A percentile compares a stretch with the other conserved stretches of the same genome.
Evolutionary conservation across 1,140 invertebrate species (phyloP).

Genomic region (Drosophila takahashii): DNA sequence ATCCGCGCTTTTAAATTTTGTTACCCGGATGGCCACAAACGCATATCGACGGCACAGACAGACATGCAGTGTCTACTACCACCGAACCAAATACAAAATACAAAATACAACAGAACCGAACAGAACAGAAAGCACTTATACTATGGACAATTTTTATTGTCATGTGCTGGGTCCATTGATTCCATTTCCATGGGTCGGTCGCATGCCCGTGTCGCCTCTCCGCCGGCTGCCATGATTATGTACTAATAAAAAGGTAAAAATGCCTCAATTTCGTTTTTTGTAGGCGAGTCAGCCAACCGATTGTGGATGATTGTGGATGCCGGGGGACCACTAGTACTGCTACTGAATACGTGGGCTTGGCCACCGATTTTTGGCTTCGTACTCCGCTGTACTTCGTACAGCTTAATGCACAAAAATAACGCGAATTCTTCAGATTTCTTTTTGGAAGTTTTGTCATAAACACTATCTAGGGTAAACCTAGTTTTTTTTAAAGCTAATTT

Average conservation of each 20-base stretch:
- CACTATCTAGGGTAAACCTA: too few relatives aligned
- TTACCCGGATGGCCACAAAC: slow-evolving; percentile 17
- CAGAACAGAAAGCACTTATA: slow-evolving; percentile 10
- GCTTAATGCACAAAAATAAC: background rate
- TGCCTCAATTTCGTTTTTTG: slow-evolving; percentile 53
- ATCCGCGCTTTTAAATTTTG: slow-evolving; percentile 31
- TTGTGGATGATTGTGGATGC: slow-evolving; percentile 23
- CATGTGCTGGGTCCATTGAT: slow-evolving; percentile 62
- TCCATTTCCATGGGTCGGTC: slow-evolving; percentile 15
- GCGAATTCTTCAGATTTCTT: background rate
- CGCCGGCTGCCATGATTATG: slow-evolving; percentile 10
- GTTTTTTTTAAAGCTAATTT: too few relatives aligned
- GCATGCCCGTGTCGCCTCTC: slow-evolving; percentile 22
- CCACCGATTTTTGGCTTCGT: slow-evolving; percentile 14
- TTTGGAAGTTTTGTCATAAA: too few relatives aligned
- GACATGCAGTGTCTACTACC: background rate
- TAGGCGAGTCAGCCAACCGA: slow-evolving; percentile 44
- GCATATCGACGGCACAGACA: slow-evolving; percentile 1
- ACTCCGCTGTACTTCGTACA: background rate
- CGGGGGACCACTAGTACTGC: background rate
- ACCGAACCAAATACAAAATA: background rate
- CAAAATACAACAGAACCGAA: background rate
- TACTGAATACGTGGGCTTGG: slow-evolving; percentile 20
- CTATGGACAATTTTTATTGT: slow-evolving; percentile 54
- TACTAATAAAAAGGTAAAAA: slow-evolving; percentile 62